Evolutionary conservation across 2,797 vertebrate species (phyloP).

Genomic region (Silurus lanzhouensis): DNA sequence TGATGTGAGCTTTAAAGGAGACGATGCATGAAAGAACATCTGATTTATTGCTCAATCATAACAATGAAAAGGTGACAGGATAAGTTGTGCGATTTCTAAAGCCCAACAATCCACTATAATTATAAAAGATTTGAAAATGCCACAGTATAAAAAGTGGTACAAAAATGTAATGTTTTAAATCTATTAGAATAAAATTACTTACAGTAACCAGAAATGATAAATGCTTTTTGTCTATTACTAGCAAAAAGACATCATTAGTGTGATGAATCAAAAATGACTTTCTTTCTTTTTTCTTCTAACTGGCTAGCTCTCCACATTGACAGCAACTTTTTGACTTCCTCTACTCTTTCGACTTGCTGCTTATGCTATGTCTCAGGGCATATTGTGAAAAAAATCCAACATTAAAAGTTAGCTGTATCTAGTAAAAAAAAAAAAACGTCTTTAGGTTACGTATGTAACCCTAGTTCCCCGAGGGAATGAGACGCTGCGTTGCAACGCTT

Average conservation of each 20-base stretch:
- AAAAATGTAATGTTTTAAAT: constrained; percentile 37
- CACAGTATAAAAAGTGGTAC: constrained; percentile 18
- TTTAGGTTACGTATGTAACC: too few species aligned
- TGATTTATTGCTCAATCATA: constrained; percentile 57
- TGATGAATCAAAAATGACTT: neutral
- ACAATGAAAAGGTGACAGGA: constrained; percentile 43
- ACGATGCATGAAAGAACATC: constrained; percentile 48
- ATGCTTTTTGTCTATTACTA: neutral
- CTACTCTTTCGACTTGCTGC: neutral
- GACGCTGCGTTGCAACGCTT: too few species aligned
- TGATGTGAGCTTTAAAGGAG: constrained; percentile 36
- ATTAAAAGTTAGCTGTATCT: too few species aligned
- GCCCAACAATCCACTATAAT: constrained; percentile 39
- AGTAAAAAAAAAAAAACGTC: too few species aligned
- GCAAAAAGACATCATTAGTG: neutral
- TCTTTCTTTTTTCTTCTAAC: neutral
- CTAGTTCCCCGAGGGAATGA: too few species aligned
- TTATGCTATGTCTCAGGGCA: neutral
- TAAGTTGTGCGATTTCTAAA: constrained; percentile 32
- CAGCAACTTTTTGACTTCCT: neutral
- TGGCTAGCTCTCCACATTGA: neutral
- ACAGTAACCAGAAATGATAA: neutral
- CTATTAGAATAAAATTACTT: constrained; percentile 28
- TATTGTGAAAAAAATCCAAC: neutral
- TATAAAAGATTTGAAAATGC: constrained; percentile 45